Conservation (phyloP, 2,888 invertebrate species). For the Hypomecis punctinalis region DNA sequence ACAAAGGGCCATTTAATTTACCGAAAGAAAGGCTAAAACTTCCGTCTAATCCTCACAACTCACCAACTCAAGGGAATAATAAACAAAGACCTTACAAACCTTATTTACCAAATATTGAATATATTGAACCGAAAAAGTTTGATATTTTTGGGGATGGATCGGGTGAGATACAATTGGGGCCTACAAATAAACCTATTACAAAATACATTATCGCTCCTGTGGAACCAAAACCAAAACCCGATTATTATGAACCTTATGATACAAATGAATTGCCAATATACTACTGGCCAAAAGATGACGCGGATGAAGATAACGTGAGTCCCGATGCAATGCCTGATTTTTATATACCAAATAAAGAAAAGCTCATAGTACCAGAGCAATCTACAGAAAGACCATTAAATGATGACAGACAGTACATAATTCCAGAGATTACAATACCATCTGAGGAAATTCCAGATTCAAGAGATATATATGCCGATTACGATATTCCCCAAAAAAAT, state of each 20-base stretch:
- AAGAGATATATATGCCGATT: not conserved
- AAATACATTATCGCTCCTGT: not conserved
- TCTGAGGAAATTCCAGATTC: not conserved
- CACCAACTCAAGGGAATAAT: not conserved
- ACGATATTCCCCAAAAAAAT: not conserved
- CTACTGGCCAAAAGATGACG: not conserved
- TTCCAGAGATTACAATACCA: not conserved
- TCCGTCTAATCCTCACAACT: not conserved
- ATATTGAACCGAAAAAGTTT: not conserved
- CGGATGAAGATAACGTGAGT: not conserved
- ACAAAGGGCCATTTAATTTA: not conserved
- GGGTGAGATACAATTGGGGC: constrained; percentile 5
- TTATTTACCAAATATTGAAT: not conserved
- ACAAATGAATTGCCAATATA: not conserved
- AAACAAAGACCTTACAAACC: not conserved
- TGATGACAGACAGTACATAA: not conserved
- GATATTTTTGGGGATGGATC: not conserved
- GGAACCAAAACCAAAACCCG: not conserved
- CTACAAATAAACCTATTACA: not conserved
- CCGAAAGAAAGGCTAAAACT: not conserved
- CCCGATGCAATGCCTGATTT: not conserved
- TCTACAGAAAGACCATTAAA: not conserved
- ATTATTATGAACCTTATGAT: not conserved
- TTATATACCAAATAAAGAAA: not conserved
- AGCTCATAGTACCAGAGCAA: not conserved